Evolutionary conservation across 2,797 vertebrate genomes (phyloP).

Genomic region (Lophura swinhoii): DNA sequence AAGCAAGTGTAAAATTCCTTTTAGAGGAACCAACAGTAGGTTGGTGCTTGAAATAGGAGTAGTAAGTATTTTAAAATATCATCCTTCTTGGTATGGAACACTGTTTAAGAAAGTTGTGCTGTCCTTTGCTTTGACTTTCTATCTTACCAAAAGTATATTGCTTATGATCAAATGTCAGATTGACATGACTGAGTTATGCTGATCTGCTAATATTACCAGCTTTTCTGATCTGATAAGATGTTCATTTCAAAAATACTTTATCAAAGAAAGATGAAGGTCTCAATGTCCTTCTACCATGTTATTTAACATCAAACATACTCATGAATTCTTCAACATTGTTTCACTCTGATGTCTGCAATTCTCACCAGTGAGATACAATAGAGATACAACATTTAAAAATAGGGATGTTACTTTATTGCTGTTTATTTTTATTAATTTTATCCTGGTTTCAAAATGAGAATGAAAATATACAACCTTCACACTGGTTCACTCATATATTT

Average conservation of each 20-base stretch:
- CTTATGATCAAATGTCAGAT: conserved; percentile 63
- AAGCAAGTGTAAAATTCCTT: not conserved
- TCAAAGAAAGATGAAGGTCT: conserved; percentile 63
- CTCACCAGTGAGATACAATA: not conserved
- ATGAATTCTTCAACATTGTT: conserved; percentile 1
- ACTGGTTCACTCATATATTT: not conserved
- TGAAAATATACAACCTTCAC: not conserved
- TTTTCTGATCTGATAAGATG: conserved; percentile 65
- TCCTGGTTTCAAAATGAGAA: not conserved
- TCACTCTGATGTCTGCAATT: not conserved
- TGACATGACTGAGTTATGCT: conserved; percentile 42
- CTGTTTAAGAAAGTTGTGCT: conserved; percentile 26
- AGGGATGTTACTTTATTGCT: not conserved
- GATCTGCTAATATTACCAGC: conserved; percentile 56
- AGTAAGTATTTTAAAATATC: not conserved
- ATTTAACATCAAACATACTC: not conserved
- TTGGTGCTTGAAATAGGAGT: not conserved
- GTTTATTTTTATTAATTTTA: not conserved
- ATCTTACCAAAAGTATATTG: conserved; percentile 36
- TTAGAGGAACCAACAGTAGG: not conserved
- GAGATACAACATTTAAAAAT: not conserved
- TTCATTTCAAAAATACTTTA: conserved; percentile 60
- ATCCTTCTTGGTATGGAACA: not conserved
- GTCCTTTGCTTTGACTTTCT: conserved; percentile 55
- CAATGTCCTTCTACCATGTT: conserved; percentile 28